Evolutionary conservation across 2,113 vertebrate species (phyloP).

Genomic region (Fregata magnificens): DNA sequence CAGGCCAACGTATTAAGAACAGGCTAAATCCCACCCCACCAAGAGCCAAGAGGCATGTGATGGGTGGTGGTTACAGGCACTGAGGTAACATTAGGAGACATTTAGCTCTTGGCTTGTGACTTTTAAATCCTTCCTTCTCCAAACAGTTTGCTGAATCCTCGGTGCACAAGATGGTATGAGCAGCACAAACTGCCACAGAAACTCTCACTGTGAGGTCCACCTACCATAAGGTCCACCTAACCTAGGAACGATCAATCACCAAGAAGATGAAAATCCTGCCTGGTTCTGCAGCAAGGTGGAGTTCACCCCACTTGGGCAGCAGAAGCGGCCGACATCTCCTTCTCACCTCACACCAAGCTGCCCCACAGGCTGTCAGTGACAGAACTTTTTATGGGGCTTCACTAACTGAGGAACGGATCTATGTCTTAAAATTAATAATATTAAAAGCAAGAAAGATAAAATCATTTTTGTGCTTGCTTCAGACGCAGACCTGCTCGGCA

Average conservation of each 20-base stretch:
- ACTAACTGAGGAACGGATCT: not conserved
- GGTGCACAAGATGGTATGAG: not conserved
- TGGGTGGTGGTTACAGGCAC: not conserved
- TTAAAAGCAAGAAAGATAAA: not conserved
- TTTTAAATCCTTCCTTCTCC: not conserved
- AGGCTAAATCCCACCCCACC: not conserved
- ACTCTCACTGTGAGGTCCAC: not conserved
- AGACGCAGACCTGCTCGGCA: fast-evolving
- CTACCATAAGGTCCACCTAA: not conserved
- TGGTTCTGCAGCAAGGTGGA: not conserved
- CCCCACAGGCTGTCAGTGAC: not conserved
- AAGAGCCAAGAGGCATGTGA: not conserved
- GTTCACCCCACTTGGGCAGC: not conserved
- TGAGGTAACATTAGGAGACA: not conserved
- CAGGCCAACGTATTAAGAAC: not conserved
- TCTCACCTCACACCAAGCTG: not conserved
- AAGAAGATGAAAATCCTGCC: not conserved
- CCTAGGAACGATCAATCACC: not conserved
- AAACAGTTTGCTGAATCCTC: not conserved
- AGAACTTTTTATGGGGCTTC: not conserved
- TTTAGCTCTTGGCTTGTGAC: not conserved
- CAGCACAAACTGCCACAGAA: not conserved
- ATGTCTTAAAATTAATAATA: not conserved
- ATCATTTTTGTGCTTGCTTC: not conserved
- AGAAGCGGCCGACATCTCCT: not conserved